These are phyloP conservation scores for Sturnira hondurensis DNA, from an alignment of 2,113 vertebrate genomes.

Conservation along the genomic window DNA sequence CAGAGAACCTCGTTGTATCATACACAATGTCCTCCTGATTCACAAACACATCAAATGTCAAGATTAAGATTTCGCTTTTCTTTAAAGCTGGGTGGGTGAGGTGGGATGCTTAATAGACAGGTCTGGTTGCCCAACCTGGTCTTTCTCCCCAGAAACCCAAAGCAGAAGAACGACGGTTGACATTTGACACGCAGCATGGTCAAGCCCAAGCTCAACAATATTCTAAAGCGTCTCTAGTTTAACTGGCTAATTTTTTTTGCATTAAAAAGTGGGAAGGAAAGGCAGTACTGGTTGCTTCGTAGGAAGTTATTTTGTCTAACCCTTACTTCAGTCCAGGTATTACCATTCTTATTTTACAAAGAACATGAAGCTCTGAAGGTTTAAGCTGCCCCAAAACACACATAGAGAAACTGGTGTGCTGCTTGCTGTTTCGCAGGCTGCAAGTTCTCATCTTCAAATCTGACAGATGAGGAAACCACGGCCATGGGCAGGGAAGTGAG, in stretches of 20 bases:
- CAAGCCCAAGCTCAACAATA: accelerated
- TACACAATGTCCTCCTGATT: not conserved
- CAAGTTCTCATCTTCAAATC: not conserved
- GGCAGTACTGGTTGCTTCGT: not conserved
- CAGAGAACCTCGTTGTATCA: not conserved
- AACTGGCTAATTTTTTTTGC: not conserved
- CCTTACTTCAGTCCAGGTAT: not conserved
- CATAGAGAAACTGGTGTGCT: not conserved
- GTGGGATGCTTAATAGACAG: not conserved
- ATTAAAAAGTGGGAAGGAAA: not conserved
- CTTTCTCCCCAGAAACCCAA: not conserved
- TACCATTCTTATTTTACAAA: not conserved
- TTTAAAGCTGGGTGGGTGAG: not conserved
- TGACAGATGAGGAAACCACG: not conserved
- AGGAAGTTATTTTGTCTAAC: not conserved
- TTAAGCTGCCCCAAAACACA: not conserved
- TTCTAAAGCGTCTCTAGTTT: not conserved
- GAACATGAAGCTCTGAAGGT: not conserved
- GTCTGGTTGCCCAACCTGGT: not conserved
- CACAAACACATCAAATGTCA: not conserved
- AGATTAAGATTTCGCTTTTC: not conserved
- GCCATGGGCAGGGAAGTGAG: accelerated
- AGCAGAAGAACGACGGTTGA: not conserved
- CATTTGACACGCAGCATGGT: not conserved
- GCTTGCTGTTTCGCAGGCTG: accelerated